Evolutionary conservation across 2,888 invertebrate species (phyloP).

Genomic region (Ligdia adustata): DNA sequence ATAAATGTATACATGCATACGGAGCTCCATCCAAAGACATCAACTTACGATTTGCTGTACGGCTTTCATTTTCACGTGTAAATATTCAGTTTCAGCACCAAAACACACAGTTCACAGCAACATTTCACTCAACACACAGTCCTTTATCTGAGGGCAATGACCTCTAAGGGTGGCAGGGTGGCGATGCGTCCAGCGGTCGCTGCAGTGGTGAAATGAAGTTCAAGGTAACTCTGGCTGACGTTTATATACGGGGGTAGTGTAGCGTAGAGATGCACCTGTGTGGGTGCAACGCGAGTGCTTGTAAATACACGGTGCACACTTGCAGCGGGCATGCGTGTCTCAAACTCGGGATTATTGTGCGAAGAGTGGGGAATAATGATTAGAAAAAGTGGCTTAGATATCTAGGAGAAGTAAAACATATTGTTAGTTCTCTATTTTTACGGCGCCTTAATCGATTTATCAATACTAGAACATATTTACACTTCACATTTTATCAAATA

Average conservation of each 20-base stretch:
- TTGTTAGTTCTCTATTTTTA: no score
- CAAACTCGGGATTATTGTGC: constrained; percentile 47
- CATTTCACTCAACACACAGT: constrained; percentile 45
- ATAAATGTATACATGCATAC: no score
- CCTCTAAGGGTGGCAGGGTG: constrained; percentile 30
- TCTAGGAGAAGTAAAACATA: no score
- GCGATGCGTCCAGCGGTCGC: constrained; percentile 36
- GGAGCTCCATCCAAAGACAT: constrained; percentile 1
- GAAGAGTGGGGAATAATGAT: no score
- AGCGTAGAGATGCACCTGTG: constrained; percentile 62
- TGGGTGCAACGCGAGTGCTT: constrained; percentile 39
- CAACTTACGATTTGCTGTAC: constrained; percentile 69
- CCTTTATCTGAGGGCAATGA: constrained; percentile 33
- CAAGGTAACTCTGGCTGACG: constrained; percentile 71
- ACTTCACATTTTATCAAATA: no score
- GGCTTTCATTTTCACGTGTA: constrained; percentile 60
- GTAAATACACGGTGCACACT: constrained; percentile 54
- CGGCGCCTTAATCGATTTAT: no score
- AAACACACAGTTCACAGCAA: constrained; percentile 55
- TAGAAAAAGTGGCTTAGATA: no score
- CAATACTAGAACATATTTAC: no score
- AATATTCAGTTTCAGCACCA: constrained; percentile 51
- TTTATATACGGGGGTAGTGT: constrained; percentile 80
- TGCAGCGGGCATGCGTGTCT: constrained; percentile 40
- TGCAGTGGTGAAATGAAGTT: constrained; percentile 77